Base-by-base conservation (phyloP, 2,888 invertebrate species). In the Volucella inflata region DNA sequence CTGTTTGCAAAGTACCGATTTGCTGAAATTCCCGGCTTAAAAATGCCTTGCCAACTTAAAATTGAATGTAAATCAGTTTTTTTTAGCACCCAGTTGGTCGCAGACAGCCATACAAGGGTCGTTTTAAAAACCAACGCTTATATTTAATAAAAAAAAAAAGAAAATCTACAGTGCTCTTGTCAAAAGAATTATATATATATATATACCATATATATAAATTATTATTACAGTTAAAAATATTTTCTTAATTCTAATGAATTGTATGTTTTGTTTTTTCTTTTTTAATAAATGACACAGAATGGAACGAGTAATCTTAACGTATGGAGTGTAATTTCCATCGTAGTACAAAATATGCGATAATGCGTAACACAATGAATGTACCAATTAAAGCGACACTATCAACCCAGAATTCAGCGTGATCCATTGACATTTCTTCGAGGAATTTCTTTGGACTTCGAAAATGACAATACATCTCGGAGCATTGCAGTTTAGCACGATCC, bases 351-450 rank as follows among this genome's bases (percentile, higher is more conserved):
- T 97, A 97, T 87, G 97, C 96, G 90, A 95, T 93, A 90, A 96
- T 93, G 91, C 97, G 94, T 88, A 97, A 94, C 88, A 95, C 94
- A 88, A 98, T 93, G 90, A 98, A 97, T 90, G 97, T 96, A 64
- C 94, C 95, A 88, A 95, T 92, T 77, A 98, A 93, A n/a, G 97
- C 96, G 16, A 95, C 95, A 12, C 96, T 96, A 92, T 98, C 97
- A 12, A 97, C 93, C 95, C 97, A 96, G 91, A 96, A 96, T 88
- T 94, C 94, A 0, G 95, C 95, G 76, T 95, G 93, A 82, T 95
- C 95, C 96, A 97, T 96, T 4, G 96, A 95, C 95, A 97, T 96
- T 91, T 97, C 95, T 88, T 96, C 95, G 67, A 99, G 93, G 90
- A 98, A 97, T 90, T 96, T 95, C 88, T 94, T 94, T 8, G 97